Conservation (phyloP, 2,113 vertebrate species). For the Emydocephalus ijimae region DNA sequence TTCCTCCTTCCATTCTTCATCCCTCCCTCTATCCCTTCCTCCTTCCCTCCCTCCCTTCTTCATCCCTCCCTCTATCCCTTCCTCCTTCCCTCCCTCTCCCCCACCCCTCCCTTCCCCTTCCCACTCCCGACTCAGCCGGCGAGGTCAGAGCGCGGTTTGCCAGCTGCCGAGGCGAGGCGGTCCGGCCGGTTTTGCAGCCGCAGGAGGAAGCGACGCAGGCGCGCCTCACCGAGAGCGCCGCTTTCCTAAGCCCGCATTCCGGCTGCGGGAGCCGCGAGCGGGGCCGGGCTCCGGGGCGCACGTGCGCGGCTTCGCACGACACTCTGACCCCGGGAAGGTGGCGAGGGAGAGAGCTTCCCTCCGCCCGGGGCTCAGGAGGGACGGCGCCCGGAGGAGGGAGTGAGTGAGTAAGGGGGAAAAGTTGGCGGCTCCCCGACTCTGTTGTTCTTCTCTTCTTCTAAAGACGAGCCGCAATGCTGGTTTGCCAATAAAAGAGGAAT, state of each 20-base stretch:
- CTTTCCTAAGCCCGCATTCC: not conserved
- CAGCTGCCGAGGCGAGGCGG: not conserved
- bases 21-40: too few species aligned
- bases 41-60: too few species aligned
- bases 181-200: not conserved
- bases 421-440: too few species aligned
- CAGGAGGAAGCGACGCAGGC: not conserved
- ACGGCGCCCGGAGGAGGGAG: too few species aligned
- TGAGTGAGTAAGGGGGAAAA: not conserved
- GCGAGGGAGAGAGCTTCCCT: too few species aligned
- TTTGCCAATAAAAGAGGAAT: too few species aligned
- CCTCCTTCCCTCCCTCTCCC: too few species aligned
- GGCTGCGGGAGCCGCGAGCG: too few species aligned
- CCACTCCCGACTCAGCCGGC: not conserved
- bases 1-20: too few species aligned
- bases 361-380: not conserved
- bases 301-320: not conserved
- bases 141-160: not conserved
- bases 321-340: too few species aligned
- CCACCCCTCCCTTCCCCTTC: fast-evolving
- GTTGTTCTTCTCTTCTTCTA: not conserved
- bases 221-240: not conserved
- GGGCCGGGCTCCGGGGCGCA: too few species aligned
- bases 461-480: not conserved
- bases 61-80: too few species aligned